A percentile compares a stretch with the other conserved stretches of the same genome.
Evolutionary conservation across 2,888 invertebrate genomes (phyloP).

Genomic region (Aphodius sticticus): DNA sequence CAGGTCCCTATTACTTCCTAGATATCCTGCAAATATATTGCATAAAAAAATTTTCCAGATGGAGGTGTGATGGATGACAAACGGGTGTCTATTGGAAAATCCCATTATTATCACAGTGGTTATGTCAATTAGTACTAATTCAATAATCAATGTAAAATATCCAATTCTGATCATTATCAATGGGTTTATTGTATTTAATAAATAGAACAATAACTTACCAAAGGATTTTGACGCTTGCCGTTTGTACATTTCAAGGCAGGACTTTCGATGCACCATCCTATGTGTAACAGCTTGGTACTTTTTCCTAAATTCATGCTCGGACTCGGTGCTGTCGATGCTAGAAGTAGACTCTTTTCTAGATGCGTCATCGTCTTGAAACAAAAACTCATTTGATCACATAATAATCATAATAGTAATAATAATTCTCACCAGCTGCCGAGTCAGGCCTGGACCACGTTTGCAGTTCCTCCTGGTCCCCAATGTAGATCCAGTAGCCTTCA

Average conservation of each 20-base stretch:
- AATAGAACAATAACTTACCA: conserved; percentile 66
- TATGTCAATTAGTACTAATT: too few species aligned
- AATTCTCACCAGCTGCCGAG: conserved; percentile 30
- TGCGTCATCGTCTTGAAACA: conserved; percentile 53
- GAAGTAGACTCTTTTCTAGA: conserved; percentile 64
- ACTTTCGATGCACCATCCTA: conserved; percentile 88
- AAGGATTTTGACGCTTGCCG: conserved; percentile 84
- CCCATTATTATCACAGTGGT: too few species aligned
- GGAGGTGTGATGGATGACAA: too few species aligned
- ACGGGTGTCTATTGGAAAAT: too few species aligned
- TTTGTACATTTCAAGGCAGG: conserved; percentile 89
- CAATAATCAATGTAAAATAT: too few species aligned
- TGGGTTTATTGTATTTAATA: too few species aligned
- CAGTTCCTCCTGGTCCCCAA: conserved; percentile 76
- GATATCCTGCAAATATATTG: too few species aligned
- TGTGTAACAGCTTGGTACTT: conserved; percentile 88
- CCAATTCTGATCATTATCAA: too few species aligned
- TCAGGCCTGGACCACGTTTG: conserved; percentile 69
- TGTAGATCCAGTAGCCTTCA: conserved; percentile 77
- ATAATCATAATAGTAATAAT: too few species aligned
- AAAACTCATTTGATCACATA: not conserved
- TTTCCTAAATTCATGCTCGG: conserved; percentile 86
- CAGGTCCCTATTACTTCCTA: too few species aligned
- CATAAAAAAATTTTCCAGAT: too few species aligned
- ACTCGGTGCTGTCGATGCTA: conserved; percentile 71